Evolutionary conservation across 2,888 invertebrate genomes (phyloP), one percentile per base, ranked within the genome.

Genomic region (Clunio marinus): DNA sequence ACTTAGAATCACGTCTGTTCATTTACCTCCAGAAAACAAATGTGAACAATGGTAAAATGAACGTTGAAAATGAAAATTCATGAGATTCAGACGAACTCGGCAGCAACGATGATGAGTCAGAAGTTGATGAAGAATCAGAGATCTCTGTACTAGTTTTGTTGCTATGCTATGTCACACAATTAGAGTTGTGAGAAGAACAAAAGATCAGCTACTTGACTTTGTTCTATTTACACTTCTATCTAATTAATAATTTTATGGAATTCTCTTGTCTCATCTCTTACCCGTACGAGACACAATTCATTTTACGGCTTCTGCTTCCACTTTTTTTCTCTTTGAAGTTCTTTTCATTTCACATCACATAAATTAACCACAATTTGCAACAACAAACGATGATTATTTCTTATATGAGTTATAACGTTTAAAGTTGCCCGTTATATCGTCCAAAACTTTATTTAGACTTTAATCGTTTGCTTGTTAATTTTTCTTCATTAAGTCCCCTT

Each of bases 1-100:
- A n/a, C 51, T 51, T 27, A 57, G 57, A 57, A 57, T 27, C n/a
- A 17, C 10, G 51, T 27, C 57, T 57, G 57, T 57, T 57, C 57
- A 57, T 57, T 25, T 27, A 57, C 51, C 51, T 51, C 51, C 10
- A 4, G 41, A 41, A 22, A 57, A 20, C 5, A 57, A 57, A 57
- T 25, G 27, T 57, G 57, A 57, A 20, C 17, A 51, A 51, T 51
- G 51, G 20, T 4, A 51, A 51, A n/a, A n/a, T n/a, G 41, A 10
- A 15, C 10, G 41, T 41, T 51, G 51, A 51, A 51, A 51, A 51
- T 22, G 51, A 51, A 41, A 51, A 51, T 51, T 7, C n/a, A 51
- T 22, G 17, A 51, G 51, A 45, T 45, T 45, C 45, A 15, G 10
- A n/a, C n/a, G n/a, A n/a, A n/a, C n/a, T n/a, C n/a, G n/a, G n/a